Evolutionary conservation across 2,113 vertebrate genomes (phyloP).

Genomic region (Hylia prasina): DNA sequence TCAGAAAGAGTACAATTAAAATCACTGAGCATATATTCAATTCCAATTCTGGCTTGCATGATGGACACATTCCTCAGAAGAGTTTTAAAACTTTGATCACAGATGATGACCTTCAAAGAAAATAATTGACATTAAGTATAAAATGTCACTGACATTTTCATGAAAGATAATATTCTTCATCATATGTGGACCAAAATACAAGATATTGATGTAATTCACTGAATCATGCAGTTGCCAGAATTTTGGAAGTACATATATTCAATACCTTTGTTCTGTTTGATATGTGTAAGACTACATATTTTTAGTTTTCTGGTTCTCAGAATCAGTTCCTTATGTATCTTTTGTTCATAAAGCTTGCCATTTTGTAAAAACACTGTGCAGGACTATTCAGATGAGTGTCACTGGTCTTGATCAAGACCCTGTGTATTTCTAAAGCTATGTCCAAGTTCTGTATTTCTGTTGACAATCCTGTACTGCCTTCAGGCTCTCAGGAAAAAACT

Average conservation of each 20-base stretch:
- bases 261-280: background rate
- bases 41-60: background rate
- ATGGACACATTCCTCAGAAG: background rate
- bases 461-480: background rate
- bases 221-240: background rate
- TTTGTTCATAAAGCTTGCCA: background rate
- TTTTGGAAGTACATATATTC: background rate
- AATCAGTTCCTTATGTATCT: background rate
- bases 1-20: background rate
- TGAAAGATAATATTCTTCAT: background rate
- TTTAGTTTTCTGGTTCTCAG: background rate
- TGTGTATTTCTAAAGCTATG: background rate
- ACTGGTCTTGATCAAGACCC: background rate
- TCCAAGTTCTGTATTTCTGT: background rate
- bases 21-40: background rate
- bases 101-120: background rate
- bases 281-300: background rate
- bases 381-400: background rate
- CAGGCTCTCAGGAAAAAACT: background rate
- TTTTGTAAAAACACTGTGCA: background rate
- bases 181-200: background rate
- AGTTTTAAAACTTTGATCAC: background rate
- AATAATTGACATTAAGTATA: background rate
- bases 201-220: background rate
- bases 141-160: background rate